Evolutionary conservation across 2,113 vertebrate species (phyloP), one percentile per base, ranked within the genome.

Genomic region (Epinephelus cyanopodus): DNA sequence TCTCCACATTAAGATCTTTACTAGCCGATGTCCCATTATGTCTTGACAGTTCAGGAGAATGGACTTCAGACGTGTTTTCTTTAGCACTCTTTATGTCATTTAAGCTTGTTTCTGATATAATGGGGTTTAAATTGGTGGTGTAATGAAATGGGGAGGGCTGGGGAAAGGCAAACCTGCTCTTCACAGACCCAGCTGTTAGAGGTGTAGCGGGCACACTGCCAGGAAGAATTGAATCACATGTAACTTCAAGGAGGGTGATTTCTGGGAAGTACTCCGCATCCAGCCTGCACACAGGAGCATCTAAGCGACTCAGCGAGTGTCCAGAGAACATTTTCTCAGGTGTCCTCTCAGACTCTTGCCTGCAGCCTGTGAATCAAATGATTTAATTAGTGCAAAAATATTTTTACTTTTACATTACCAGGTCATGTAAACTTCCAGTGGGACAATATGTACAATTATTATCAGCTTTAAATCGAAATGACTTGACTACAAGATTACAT

Each of bases 241-340:
- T 90, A 1, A 29, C n/a, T 37, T 93, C 86, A 21, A 89, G 50
- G 0, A 91, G 45, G 18, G 81, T 86, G 0, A 88, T 60, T 48
- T 93, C 93, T 45, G 92, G 91, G 10, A 93, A 64, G 56, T 1
- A 65, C 71, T 92, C 92, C 0, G 89, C 83, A 18, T 48, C 4
- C 11, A 94, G 50, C 37, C 76, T 81, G 65, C 18, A 19, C 18
- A 71, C 17, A 19, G 58, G 6, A 63, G 48, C 5, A 39, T 73
- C n/a, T 1, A 6, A 19, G 6, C 19, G 68, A 18, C 5, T 6
- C 1, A 33, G n/a, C 15, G 74, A 13, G 25, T 0, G 61, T 10
- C 47, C 21, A 47, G n/a, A 74, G 72, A 54, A 39, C 14, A 68
- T 14, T 12, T 75, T 75, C 65, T 73, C 79, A 27, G 52, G 6